Evolutionary conservation across 2,113 vertebrate genomes (phyloP).

Genomic region (Pangasianodon gigas): DNA sequence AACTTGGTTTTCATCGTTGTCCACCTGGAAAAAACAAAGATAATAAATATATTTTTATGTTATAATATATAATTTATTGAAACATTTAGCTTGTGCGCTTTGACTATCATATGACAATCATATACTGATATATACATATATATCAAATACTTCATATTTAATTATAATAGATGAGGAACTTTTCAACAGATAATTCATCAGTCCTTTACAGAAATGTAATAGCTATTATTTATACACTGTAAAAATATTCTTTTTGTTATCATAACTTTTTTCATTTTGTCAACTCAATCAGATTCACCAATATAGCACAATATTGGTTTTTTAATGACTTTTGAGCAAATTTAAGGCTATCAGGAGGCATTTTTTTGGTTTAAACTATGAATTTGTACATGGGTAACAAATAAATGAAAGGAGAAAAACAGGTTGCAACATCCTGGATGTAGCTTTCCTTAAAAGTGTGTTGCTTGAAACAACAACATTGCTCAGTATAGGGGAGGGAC

Average conservation of each 20-base stretch:
- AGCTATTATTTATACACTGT: background rate
- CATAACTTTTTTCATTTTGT: background rate
- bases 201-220: background rate
- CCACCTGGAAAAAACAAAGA: conserved; percentile 11
- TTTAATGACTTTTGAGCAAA: background rate
- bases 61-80: background rate
- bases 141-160: background rate
- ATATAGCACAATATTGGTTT: no score
- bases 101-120: no score
- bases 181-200: background rate
- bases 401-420: background rate
- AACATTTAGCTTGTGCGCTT: background rate
- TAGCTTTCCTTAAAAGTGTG: background rate
- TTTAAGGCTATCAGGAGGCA: background rate
- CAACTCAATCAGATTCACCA: background rate
- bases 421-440: background rate
- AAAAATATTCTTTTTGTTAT: background rate
- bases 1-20: conserved; percentile 53
- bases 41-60: background rate
- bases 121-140: no score
- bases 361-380: background rate
- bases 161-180: background rate
- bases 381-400: background rate
- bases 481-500: background rate
- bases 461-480: background rate